These are phyloP conservation scores for Lutraria lutraria DNA, from an alignment of 2,888 invertebrate species.

Conservation along the genomic window DNA sequence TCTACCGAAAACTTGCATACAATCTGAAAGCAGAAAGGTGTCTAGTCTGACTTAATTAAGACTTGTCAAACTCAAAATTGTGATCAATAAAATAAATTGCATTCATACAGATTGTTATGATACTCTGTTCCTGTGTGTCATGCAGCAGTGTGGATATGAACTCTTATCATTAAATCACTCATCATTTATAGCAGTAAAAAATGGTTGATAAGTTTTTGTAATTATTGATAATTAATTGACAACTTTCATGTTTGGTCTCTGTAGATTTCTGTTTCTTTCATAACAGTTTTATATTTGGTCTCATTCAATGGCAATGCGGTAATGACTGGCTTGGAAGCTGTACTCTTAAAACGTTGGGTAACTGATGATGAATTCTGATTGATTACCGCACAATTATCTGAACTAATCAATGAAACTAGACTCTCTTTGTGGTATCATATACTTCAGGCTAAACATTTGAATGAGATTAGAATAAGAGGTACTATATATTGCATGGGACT, in stretches of 20 bases:
- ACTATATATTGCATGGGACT: too few relatives aligned
- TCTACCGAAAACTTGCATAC: neutral
- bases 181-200: neutral
- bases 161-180: conserved; percentile 1
- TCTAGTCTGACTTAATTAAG: conserved; percentile 9
- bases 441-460: too few relatives aligned
- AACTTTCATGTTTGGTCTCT: neutral
- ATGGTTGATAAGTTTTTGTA: conserved; percentile 5
- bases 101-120: neutral
- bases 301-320: neutral
- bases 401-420: neutral
- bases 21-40: neutral
- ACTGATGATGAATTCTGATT: neutral
- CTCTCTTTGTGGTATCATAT: neutral
- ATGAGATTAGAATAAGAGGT: too few relatives aligned
- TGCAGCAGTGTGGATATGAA: neutral
- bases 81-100: conserved; percentile 10
- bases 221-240: conserved; percentile 16
- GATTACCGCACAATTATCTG: neutral
- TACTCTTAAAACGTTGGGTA: neutral
- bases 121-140: neutral
- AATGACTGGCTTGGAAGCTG: neutral
- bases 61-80: conserved; percentile 16
- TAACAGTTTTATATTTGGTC: neutral
- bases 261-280: neutral